These are phyloP conservation scores for Anomalospiza imberbis DNA, from an alignment of 2,797 vertebrate genomes.

Conservation along the genomic window DNA sequence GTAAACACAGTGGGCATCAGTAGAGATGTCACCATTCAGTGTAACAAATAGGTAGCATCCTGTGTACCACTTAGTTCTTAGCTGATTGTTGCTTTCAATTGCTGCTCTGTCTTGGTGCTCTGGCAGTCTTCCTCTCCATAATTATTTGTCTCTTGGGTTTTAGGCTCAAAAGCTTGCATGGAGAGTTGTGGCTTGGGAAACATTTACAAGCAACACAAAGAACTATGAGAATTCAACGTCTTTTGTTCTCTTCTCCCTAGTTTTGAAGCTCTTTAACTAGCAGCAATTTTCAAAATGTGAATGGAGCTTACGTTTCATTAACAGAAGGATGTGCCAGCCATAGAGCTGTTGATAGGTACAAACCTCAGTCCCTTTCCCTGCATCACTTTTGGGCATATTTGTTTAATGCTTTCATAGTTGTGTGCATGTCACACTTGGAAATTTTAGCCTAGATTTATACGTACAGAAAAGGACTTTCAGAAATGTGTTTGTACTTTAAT, in stretches of 20 bases:
- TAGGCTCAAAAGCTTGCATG: slow-evolving; percentile 2
- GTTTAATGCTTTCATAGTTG: background rate
- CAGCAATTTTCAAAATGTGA: slow-evolving; percentile 28
- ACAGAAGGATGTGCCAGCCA: background rate
- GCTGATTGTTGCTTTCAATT: background rate
- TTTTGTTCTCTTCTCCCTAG: background rate
- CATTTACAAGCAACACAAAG: background rate
- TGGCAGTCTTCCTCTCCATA: background rate
- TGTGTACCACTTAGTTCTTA: background rate
- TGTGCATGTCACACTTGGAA: background rate
- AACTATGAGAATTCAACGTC: background rate
- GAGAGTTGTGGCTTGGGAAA: slow-evolving; percentile 1
- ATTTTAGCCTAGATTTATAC: background rate
- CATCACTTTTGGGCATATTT: background rate
- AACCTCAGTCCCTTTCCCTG: background rate
- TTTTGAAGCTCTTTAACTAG: background rate
- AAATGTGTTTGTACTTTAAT: background rate
- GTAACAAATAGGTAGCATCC: background rate
- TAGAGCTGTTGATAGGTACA: fast-evolving
- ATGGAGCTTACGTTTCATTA: slow-evolving; percentile 29
- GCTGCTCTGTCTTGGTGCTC: background rate
- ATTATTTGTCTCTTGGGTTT: slow-evolving; percentile 30
- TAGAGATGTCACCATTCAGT: background rate
- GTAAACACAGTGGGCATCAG: background rate
- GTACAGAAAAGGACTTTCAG: background rate